These are phyloP conservation scores for Drosophila equinoxialis DNA, from an alignment of 1,140 invertebrate genomes.

Conservation along the genomic window DNA sequence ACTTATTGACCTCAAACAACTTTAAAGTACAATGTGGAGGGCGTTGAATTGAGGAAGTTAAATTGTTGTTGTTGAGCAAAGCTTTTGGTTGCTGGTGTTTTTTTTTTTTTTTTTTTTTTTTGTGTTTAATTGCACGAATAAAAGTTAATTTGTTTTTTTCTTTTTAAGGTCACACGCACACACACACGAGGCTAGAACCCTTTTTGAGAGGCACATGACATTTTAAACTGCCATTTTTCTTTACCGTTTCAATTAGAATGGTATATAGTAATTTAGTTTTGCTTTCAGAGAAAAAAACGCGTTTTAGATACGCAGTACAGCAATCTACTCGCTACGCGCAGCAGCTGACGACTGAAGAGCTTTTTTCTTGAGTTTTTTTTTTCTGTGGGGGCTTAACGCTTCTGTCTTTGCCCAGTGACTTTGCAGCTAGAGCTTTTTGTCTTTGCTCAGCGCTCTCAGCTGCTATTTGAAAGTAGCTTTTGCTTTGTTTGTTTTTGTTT, in stretches of 20 bases:
- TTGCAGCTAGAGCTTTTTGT: slow-evolving; percentile 26
- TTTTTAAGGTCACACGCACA: slow-evolving; percentile 35
- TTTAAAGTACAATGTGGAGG: slow-evolving; percentile 27
- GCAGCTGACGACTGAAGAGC: slow-evolving; percentile 74
- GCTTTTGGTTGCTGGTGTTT: slow-evolving; percentile 40
- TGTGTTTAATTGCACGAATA: slow-evolving; percentile 64
- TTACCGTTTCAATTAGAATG: slow-evolving; percentile 46
- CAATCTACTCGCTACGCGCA: slow-evolving; percentile 78
- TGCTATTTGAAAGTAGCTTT: slow-evolving; percentile 11
- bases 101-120: slow-evolving; percentile 33
- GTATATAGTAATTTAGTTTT: not conserved
- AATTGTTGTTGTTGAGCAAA: slow-evolving; percentile 47
- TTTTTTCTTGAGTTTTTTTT: slow-evolving; percentile 60
- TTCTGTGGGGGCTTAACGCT: slow-evolving; percentile 33
- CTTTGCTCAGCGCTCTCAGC: slow-evolving; percentile 44
- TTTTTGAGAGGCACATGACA: slow-evolving; percentile 21
- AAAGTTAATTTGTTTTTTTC: slow-evolving; percentile 27
- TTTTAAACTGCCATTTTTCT: slow-evolving; percentile 11
- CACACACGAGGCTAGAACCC: slow-evolving; percentile 14
- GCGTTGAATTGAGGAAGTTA: slow-evolving; percentile 68
- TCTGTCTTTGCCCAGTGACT: slow-evolving; percentile 41
- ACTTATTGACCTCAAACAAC: slow-evolving; percentile 37
- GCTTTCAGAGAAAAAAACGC: slow-evolving; percentile 6
- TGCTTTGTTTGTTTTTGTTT: not conserved
- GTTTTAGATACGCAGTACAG: slow-evolving; percentile 63